Base-by-base conservation (phyloP, 2,888 invertebrate species). In the Drosophila bunnanda region DNA sequence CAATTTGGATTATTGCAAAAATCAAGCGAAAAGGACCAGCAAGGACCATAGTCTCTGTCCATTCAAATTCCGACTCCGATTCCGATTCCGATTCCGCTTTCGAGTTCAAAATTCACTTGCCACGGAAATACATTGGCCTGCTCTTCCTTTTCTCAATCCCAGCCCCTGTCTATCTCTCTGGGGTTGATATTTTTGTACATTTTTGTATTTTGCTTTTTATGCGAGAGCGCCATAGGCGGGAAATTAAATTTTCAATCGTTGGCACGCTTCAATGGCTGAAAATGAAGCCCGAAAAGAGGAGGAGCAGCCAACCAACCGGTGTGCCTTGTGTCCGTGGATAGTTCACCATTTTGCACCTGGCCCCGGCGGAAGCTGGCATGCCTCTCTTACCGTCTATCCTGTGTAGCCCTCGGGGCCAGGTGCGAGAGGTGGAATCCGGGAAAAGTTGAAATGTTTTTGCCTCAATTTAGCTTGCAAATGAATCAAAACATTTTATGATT, bases 221-320 rank as follows among this genome's bases (percentile, higher is more conserved):
- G 50, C 25, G 15, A n/a, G 30, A 60, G n/a, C 56, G 78, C 76
- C 77, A 75, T 64, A 59, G 78, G 86, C 89, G 89, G 84, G 89
- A 85, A 85, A 85, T 85, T 88, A 85, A 88, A 88, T 89, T 89
- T 85, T 88, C 80, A 89, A 89, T 88, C 89, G 82, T 69, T 73
- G 67, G 57, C 85, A 89, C 78, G 86, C 78, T 82, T 75, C 82
- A 79, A 71, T 74, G 73, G 71, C 82, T 79, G 56, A 75, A 82
- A 81, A 58, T 58, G 66, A 76, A 76, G 54, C 50, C 32, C 20
- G 8, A 44, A 44, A 54, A 28, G 4, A 25, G 4, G 17, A 30
- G 25, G 20, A 6, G 17, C 17, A 28, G n/a, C n/a, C n/a, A n/a
- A n/a, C n/a, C 10, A 30, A 30, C 44, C 61, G 34, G 56, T 56